Evolutionary conservation across 2,113 vertebrate species (phyloP), one percentile per base, ranked within the genome.

Genomic region (Monarcha castaneiventris): DNA sequence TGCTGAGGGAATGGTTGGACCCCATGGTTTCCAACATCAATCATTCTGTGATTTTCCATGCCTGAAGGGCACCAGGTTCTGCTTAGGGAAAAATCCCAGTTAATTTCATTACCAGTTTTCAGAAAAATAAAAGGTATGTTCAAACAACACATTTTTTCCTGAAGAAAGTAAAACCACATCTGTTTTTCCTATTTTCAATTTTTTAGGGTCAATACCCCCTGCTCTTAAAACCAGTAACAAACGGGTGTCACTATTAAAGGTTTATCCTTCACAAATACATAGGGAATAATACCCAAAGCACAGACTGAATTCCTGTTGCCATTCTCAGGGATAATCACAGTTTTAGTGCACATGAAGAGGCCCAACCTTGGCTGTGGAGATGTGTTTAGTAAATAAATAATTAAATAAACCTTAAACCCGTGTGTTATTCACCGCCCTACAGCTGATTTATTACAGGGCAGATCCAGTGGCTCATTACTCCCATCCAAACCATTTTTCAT

Each of bases 261-360:
- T 63, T 55, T 78, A 37, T 17, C 16, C 35, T 52, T 68, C 19
- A 37, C 12, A 76, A 58, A 26, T 41, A 20, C 1, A 1, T 2
- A 4, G 27, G 55, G 39, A 67, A 41, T 32, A 48, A 32, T 8
- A 63, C 0, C 10, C 29, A 26, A 3, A 66, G 54, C 41, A 13
- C 32, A 23, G 74, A 17, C 22, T 1, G 2, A 7, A 17, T 23
- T n/a, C 23, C 67, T 7, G 0, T 0, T 52, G 69, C 43, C 51
- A 6, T 1, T 19, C 66, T 13, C 58, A 81, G 74, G 48, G 44
- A 33, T 0, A 68, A 20, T 3, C 59, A 17, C 27, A 48, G 15
- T 19, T 37, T 21, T 0, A 21, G 16, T 7, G 12, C 26, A 16
- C 13, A 2, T 1, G 4, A 72, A 55, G 33, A 1, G 39, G 64